A percentile compares a stretch with the other conserved stretches of the same genome.
Conservation (phyloP, 2,888 invertebrate species). For the Orchestes rusci region DNA sequence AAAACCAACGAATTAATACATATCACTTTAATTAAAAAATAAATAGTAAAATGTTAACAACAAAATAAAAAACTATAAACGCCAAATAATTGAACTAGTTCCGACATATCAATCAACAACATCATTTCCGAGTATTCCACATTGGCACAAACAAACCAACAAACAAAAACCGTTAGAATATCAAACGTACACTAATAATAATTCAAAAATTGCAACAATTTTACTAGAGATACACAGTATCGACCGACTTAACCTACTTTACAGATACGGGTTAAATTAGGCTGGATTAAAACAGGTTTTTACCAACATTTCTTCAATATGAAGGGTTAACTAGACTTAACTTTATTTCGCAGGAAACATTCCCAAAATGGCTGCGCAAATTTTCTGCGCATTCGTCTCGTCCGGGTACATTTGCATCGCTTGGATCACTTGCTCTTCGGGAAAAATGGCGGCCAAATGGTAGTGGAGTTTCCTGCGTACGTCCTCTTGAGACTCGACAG, state of each 20-base stretch:
- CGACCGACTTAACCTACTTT: too few species aligned
- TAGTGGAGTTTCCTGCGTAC: slow-evolving; percentile 73
- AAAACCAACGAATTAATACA: too few species aligned
- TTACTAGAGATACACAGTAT: slow-evolving; percentile 49
- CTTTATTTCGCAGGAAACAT: slow-evolving; percentile 59
- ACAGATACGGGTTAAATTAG: too few species aligned
- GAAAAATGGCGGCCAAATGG: slow-evolving; percentile 87
- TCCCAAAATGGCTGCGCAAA: slow-evolving; percentile 78
- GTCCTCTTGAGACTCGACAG: slow-evolving; percentile 47
- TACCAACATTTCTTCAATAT: slow-evolving; percentile 36
- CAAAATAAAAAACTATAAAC: slow-evolving; percentile 14
- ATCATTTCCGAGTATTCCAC: too few species aligned
- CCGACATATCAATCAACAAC: too few species aligned
- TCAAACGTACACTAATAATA: slow-evolving; percentile 26
- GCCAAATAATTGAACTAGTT: too few species aligned
- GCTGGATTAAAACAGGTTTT: too few species aligned
- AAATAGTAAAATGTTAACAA: slow-evolving; percentile 17
- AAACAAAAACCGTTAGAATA: slow-evolving; percentile 19
- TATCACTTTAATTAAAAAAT: slow-evolving; percentile 17
- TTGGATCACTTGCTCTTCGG: slow-evolving; percentile 79
- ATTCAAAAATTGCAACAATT: slow-evolving; percentile 45
- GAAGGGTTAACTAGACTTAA: slow-evolving; percentile 32
- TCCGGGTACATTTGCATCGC: slow-evolving; percentile 85
- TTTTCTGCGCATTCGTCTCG: slow-evolving; percentile 81
- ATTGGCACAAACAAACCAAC: slow-evolving; percentile 3